Percentiles rank a stretch among this genome's conserved stretches.
Evolutionary conservation across 2,888 invertebrate genomes (phyloP).

Genomic region (Ichneumoninae sp.): DNA sequence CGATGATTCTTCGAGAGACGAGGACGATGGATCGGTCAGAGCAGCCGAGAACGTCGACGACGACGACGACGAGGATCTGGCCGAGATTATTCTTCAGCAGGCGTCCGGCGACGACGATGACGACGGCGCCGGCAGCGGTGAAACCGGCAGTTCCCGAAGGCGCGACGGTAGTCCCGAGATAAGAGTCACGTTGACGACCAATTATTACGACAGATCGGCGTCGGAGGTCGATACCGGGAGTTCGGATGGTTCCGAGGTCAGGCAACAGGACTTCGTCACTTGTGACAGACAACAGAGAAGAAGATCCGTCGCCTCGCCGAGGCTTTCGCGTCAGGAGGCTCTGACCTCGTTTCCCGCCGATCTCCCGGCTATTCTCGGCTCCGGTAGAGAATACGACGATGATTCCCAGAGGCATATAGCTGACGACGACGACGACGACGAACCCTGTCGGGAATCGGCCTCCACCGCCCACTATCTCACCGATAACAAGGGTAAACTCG

Average conservation of each 20-base stretch:
- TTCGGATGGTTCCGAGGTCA: constrained; percentile 64
- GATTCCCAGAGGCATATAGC: constrained; percentile 67
- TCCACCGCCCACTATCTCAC: constrained; percentile 6
- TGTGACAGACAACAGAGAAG: constrained; percentile 85
- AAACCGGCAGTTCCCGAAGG: constrained; percentile 33
- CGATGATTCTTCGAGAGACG: constrained; percentile 54
- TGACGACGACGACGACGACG: constrained; percentile 71
- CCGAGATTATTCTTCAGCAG: constrained; percentile 37
- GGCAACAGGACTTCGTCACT: constrained; percentile 70
- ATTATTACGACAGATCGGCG: constrained; percentile 41
- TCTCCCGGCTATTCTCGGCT: constrained; percentile 70
- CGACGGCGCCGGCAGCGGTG: constrained; percentile 76
- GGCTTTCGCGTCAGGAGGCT: constrained; percentile 90
- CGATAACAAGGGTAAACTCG: constrained; percentile 73
- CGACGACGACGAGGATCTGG: constrained; percentile 71
- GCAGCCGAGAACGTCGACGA: constrained; percentile 56
- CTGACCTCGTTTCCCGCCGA: constrained; percentile 87
- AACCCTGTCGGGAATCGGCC: constrained; percentile 29
- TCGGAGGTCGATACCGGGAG: constrained; percentile 60
- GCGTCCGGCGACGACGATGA: constrained; percentile 82
- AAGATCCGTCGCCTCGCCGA: constrained; percentile 88
- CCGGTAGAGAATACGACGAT: constrained; percentile 71
- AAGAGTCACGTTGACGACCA: constrained; percentile 62
- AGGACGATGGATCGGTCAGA: constrained; percentile 58
- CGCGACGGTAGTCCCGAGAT: constrained; percentile 67